Evolutionary conservation across 2,888 invertebrate species (phyloP).

Genomic region (Drosophila mimica): DNA sequence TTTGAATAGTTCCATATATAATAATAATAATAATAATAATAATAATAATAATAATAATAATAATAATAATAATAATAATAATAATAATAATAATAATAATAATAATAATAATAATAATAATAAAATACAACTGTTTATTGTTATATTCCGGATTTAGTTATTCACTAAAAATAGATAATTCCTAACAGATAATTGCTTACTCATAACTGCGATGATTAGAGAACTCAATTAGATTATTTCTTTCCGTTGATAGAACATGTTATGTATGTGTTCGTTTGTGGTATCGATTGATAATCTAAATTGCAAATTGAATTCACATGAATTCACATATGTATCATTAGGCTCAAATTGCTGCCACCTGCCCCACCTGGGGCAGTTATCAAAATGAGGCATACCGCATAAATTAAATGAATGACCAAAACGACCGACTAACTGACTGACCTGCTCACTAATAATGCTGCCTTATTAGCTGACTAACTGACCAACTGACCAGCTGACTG

Average conservation of each 20-base stretch:
- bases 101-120: neutral
- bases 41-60: neutral
- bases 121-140: neutral
- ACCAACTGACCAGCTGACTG: constrained; percentile 19
- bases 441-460: constrained; percentile 22
- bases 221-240: constrained; percentile 2
- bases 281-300: constrained; percentile 48
- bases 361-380: constrained; percentile 51
- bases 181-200: neutral
- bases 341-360: constrained; percentile 33
- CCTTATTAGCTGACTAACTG: constrained; percentile 17
- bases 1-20: too few relatives aligned
- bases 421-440: constrained; percentile 15
- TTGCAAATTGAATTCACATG: constrained; percentile 53
- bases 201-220: neutral
- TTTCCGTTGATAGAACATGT: constrained; percentile 12
- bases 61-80: neutral
- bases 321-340: constrained; percentile 34
- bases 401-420: constrained; percentile 67
- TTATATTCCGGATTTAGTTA: neutral
- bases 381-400: constrained; percentile 67
- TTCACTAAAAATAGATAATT: neutral
- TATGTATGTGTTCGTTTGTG: neutral
- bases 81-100: too few relatives aligned
- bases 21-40: too few relatives aligned